These are phyloP conservation scores for Halotydeus destructor DNA, from an alignment of 1,140 invertebrate species.

Conservation along the genomic window DNA sequence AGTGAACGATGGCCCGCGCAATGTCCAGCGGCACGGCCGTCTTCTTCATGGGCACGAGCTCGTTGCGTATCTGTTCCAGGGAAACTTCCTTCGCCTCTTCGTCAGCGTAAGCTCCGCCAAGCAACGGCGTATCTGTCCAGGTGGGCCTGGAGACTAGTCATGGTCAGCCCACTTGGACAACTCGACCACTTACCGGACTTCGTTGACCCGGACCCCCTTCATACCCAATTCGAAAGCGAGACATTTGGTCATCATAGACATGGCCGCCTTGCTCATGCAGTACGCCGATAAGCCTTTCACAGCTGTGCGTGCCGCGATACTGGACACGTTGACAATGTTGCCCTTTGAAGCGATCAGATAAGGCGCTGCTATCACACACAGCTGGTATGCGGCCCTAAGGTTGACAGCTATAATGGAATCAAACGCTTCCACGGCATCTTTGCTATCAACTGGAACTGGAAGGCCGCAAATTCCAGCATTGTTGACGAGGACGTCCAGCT, in stretches of 20 bases:
- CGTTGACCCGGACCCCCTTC: slow-evolving; percentile 22
- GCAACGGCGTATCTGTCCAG: too few relatives aligned
- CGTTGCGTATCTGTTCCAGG: too few relatives aligned
- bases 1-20: too few relatives aligned
- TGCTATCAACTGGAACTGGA: background rate
- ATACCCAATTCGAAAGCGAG: slow-evolving; percentile 23
- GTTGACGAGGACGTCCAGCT: slow-evolving; percentile 70
- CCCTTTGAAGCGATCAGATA: slow-evolving; percentile 56
- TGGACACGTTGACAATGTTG: slow-evolving; percentile 70
- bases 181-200: slow-evolving; percentile 8
- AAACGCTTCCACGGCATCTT: background rate
- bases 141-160: too few relatives aligned
- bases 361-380: slow-evolving; percentile 59
- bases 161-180: too few relatives aligned
- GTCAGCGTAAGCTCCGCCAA: too few relatives aligned
- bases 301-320: too few relatives aligned
- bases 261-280: slow-evolving; percentile 23
- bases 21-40: too few relatives aligned
- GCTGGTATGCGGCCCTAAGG: slow-evolving; percentile 1
- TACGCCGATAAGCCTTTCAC: too few relatives aligned
- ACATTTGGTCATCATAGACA: slow-evolving; percentile 25
- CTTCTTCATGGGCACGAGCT: too few relatives aligned
- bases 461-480: slow-evolving; percentile 7
- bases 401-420: slow-evolving; percentile 4
- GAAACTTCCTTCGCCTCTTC: too few relatives aligned